A percentile compares a stretch with the other conserved stretches of the same genome.
phyloP scores from a whole-genome alignment of 2,113 vertebrate genomes.

The Thamnaconus septentrionalis region DNA sequence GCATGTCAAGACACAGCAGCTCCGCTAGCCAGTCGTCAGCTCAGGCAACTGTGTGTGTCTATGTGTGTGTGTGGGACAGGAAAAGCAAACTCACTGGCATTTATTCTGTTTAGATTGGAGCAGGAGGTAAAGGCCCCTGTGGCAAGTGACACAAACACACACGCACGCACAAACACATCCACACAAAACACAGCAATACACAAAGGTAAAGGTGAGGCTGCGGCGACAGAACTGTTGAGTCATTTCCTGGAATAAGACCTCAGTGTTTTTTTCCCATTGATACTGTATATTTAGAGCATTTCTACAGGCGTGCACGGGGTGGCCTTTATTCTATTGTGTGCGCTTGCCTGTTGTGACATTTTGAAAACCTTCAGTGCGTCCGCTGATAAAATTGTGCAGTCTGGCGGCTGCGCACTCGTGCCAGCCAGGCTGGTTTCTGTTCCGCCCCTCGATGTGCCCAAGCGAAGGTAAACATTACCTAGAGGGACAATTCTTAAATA shows the following conservation, averaged over 20 bases:
- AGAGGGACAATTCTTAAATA: no score
- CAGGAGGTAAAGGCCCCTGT: constrained; percentile 12
- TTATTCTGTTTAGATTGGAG: constrained; percentile 41
- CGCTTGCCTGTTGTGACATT: constrained; percentile 33
- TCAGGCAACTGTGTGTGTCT: constrained; percentile 29
- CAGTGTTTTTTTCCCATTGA: constrained; percentile 7
- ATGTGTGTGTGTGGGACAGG: constrained; percentile 27
- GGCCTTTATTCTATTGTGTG: constrained; percentile 2
- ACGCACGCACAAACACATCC: constrained; percentile 12
- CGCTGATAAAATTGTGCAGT: constrained; percentile 1
- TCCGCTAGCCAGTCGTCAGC: background rate
- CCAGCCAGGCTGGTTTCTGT: constrained; percentile 6
- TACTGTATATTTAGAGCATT: background rate
- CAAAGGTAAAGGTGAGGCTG: constrained; percentile 45
- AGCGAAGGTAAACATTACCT: no score
- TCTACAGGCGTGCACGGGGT: background rate
- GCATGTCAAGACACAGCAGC: no score
- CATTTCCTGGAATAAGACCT: constrained; percentile 29
- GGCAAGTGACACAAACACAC: constrained; percentile 10
- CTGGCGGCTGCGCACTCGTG: constrained; percentile 12
- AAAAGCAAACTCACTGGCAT: constrained; percentile 65
- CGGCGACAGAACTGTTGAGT: constrained; percentile 7
- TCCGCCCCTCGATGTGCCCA: no score
- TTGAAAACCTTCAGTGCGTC: constrained; percentile 18
- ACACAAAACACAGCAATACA: background rate